phyloP scores from a whole-genome alignment of 2,113 vertebrate genomes.

The Epinephelus lanceolatus region DNA sequence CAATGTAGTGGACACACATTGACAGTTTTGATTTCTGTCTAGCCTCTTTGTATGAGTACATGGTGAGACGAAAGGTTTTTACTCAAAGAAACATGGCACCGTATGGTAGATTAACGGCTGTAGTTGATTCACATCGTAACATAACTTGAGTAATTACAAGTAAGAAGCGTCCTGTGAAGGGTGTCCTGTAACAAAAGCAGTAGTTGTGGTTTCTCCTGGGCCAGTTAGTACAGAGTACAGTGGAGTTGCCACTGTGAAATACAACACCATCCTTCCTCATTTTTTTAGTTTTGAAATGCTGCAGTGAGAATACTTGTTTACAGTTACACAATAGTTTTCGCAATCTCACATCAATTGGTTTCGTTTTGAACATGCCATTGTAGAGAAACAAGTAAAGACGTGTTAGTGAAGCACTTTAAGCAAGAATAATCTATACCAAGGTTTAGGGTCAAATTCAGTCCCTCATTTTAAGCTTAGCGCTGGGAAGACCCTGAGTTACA shows the following conservation, averaged over 20 bases:
- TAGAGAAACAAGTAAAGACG: neutral
- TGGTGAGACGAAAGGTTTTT: neutral
- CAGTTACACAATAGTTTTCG: neutral
- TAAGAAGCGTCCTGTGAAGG: neutral
- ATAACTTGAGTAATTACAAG: neutral
- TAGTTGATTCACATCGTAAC: neutral
- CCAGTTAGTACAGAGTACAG: too few species aligned
- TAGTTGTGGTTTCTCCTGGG: neutral
- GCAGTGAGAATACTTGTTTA: neutral
- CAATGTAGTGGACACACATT: too few species aligned
- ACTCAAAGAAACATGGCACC: neutral
- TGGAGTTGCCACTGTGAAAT: neutral
- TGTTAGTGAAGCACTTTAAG: too few species aligned
- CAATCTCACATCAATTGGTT: too few species aligned
- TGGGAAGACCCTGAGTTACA: neutral
- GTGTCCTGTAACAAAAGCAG: neutral
- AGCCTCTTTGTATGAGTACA: neutral
- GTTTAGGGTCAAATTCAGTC: neutral
- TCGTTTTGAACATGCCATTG: neutral
- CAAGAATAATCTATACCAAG: neutral
- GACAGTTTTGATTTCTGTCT: neutral
- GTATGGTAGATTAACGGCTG: neutral
- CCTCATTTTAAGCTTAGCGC: neutral
- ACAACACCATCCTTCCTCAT: neutral
- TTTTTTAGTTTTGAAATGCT: neutral